A percentile compares a stretch with the other conserved stretches of the same genome.
Evolutionary conservation across 2,797 vertebrate species (phyloP).

Genomic region (Discoglossus pictus): DNA sequence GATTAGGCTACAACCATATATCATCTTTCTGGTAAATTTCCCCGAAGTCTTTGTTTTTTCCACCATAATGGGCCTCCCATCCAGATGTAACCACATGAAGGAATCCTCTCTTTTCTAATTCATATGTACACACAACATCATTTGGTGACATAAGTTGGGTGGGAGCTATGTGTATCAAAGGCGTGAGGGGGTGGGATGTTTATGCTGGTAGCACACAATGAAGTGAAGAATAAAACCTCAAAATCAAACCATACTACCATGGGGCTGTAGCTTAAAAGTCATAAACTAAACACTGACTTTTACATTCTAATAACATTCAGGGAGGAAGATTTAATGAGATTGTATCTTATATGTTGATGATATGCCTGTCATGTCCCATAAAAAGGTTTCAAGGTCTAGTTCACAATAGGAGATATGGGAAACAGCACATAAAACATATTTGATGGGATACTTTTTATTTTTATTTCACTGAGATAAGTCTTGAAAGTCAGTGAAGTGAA

Average conservation of each 20-base stretch:
- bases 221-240: constrained; percentile 20
- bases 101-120: constrained; percentile 19
- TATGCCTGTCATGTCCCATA: not conserved
- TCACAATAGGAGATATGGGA: constrained; percentile 16
- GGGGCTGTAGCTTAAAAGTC: constrained; percentile 39
- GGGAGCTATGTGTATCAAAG: constrained; percentile 42
- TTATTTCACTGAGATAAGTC: too few species aligned
- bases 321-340: constrained; percentile 1
- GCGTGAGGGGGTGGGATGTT: constrained; percentile 32
- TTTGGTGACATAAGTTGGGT: constrained; percentile 40
- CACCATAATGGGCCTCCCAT: constrained; percentile 35
- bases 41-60: constrained; percentile 13
- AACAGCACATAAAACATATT: too few species aligned
- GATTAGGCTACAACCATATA: constrained; percentile 13
- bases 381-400: not conserved
- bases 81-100: constrained; percentile 45
- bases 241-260: constrained; percentile 1
- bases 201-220: constrained; percentile 40
- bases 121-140: constrained; percentile 33
- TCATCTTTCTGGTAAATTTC: not conserved
- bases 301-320: constrained; percentile 16
- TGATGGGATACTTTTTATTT: too few species aligned
- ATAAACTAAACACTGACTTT: constrained; percentile 40
- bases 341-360: not conserved
- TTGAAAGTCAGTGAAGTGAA: too few species aligned